Evolutionary conservation across 2,797 vertebrate species (phyloP), one percentile per base, ranked within the genome.

Genomic region (Bucorvus abyssinicus): DNA sequence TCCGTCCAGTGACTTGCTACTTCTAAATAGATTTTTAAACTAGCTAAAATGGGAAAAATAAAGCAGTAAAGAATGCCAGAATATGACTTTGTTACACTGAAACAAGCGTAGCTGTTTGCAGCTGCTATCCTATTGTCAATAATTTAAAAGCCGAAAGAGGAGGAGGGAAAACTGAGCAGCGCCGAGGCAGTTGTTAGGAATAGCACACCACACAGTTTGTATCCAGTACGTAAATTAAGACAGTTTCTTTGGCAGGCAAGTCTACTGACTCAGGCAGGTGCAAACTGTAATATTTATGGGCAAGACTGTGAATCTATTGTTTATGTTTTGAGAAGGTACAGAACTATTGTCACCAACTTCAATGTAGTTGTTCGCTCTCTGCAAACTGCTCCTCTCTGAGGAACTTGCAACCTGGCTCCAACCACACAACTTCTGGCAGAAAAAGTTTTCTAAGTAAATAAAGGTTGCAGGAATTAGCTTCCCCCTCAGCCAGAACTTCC

Each of bases 51-150:
- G 64, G 57, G 26, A 45, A 76, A 42, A 45, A 23, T 24, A 22
- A 80, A 77, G 55, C 60, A 64, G 15, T 85, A 49, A 77, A 53
- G 45, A 52, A 29, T 9, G 23, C 64, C 32, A 29, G 64, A 53
- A 20, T 12, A 36, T 21, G 23, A 20, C 40, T 40, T 6, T 76
- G 64, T 65, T 42, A 2, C 9, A 16, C 69, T 47, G 78, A 80
- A 84, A 77, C 26, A 60, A 68, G 36, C 22, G 29, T n/a, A 14
- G 55, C 74, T 89, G 61, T 49, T 91, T 76, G 82, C 92, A 81
- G 86, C 78, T 92, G 86, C 83, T 77, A 6, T 81, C 69, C 77
- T 23, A 42, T 6, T 73, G 65, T 95, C 89, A 95, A 87, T 84
- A 90, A 94, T 92, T 94, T 64, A 84, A 69, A 55, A 84, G 83